phyloP scores from a whole-genome alignment of 1,140 invertebrate genomes.

The Neotoxoptera formosana region DNA sequence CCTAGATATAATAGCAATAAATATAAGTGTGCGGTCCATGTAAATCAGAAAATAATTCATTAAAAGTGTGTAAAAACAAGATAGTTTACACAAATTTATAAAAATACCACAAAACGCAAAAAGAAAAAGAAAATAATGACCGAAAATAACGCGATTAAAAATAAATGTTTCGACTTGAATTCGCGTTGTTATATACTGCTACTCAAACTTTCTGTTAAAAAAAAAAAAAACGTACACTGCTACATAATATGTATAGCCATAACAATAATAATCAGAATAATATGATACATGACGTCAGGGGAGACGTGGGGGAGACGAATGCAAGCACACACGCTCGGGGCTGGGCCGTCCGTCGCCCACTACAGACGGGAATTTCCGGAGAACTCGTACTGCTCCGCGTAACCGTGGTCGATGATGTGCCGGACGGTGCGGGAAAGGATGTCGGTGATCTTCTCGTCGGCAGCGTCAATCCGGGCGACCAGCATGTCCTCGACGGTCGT shows the following conservation, averaged over 20 bases:
- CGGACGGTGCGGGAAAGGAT: conserved; percentile 15
- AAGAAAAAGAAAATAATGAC: background rate
- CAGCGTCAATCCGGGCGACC: background rate
- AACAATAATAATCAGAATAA: background rate
- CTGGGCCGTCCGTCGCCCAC: background rate
- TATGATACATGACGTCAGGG: background rate
- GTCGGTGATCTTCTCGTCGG: conserved; percentile 26
- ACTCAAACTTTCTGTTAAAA: background rate
- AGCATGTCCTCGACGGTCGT: background rate
- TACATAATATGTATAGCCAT: background rate
- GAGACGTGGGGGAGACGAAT: background rate
- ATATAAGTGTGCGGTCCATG: too few relatives aligned
- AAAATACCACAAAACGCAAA: background rate
- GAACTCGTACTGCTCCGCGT: conserved; percentile 38
- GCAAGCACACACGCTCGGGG: background rate
- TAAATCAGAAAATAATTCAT: too few relatives aligned
- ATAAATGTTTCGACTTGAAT: background rate
- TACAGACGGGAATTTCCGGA: background rate
- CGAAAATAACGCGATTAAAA: background rate
- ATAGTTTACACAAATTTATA: too few relatives aligned
- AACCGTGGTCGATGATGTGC: conserved; percentile 49
- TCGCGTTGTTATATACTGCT: background rate
- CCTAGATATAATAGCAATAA: too few relatives aligned
- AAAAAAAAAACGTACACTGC: background rate
- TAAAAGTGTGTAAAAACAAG: too few relatives aligned